Conservation (phyloP, 2,888 invertebrate species). For the Ptilodon capucinus region DNA sequence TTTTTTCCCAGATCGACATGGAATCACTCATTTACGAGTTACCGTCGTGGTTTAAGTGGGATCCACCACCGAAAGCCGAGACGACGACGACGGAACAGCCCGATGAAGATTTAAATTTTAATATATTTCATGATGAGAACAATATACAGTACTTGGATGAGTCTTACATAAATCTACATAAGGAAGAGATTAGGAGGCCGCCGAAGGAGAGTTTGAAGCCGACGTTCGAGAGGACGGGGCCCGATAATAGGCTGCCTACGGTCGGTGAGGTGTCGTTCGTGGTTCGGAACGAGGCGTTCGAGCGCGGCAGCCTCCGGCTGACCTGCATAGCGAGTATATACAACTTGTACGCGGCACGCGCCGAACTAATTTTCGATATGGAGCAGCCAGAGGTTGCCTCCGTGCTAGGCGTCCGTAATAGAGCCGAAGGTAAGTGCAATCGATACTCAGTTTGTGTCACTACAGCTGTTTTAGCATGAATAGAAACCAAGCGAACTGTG, state of each 20-base stretch:
- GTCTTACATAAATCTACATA: constrained; percentile 72
- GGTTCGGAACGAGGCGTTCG: constrained; percentile 84
- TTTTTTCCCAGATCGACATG: constrained; percentile 66
- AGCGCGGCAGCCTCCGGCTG: constrained; percentile 84
- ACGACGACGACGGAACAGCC: constrained; percentile 69
- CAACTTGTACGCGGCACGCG: constrained; percentile 85
- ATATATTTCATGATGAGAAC: constrained; percentile 72
- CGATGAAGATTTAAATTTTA: constrained; percentile 68
- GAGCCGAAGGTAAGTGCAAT: constrained; percentile 76
- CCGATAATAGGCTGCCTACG: constrained; percentile 68
- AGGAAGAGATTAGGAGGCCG: constrained; percentile 73
- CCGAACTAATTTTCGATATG: constrained; percentile 86
- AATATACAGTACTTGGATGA: constrained; percentile 76
- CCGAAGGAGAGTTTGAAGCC: constrained; percentile 63
- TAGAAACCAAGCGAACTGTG: neutral
- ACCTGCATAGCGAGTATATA: constrained; percentile 87
- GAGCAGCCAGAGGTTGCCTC: constrained; percentile 89
- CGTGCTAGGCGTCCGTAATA: constrained; percentile 87
- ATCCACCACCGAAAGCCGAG: constrained; percentile 66
- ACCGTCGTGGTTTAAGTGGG: constrained; percentile 77
- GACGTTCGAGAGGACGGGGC: constrained; percentile 65
- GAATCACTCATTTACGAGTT: constrained; percentile 66
- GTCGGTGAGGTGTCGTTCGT: constrained; percentile 82
- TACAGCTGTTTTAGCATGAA: constrained; percentile 11
- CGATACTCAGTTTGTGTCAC: constrained; percentile 32